Base-by-base conservation (phyloP, 2,888 invertebrate species). In the Drosophila peninsularis region DNA sequence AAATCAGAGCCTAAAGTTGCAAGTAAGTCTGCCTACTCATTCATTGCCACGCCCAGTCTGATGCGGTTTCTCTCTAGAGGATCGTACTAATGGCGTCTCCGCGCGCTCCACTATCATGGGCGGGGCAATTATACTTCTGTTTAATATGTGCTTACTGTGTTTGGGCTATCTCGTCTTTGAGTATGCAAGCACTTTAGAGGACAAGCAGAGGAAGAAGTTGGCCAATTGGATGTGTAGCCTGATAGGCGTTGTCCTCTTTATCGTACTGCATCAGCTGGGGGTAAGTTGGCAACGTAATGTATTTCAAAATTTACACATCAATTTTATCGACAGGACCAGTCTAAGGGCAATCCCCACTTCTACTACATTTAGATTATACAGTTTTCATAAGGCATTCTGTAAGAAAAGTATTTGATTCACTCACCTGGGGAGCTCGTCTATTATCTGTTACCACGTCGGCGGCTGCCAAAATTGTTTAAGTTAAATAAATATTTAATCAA, bases 291-390 rank as follows among this genome's bases (percentile, higher is more conserved):
- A 7, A 7, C 2, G 9, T 24, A 13, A 37, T 6, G 10, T 5
- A 42, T 14, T 11, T 10, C 1, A 10, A 19, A n/a, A 9, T 14
- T 34, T 13, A 24, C 19, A 17, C 1, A 34, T 0, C 14, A 7
- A n/a, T 30, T 56, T 14, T n/a, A 17, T 13, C 17, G 5, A 6
- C 62, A 88, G 84, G 84, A 84, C 34, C n/a, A 70, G 1, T 75
- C 84, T 3, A 50, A 67, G 47, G 50, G 27, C 9, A 70, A 68
- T 36, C 58, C 60, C 1, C 54, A 79, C 39, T 75, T 86, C n/a
- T 84, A 84, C 41, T 88, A 84, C 11, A 86, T 84, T 42, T 84
- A 73, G 19, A 7, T 30, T 30, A 30, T 27, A 27, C 3, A 27
- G 1, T 30, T 9, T 1, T 30, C 1, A 27, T 27, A 27, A 27